phyloP scores from a whole-genome alignment of 2,888 invertebrate species.

The Homarus gammarus region DNA sequence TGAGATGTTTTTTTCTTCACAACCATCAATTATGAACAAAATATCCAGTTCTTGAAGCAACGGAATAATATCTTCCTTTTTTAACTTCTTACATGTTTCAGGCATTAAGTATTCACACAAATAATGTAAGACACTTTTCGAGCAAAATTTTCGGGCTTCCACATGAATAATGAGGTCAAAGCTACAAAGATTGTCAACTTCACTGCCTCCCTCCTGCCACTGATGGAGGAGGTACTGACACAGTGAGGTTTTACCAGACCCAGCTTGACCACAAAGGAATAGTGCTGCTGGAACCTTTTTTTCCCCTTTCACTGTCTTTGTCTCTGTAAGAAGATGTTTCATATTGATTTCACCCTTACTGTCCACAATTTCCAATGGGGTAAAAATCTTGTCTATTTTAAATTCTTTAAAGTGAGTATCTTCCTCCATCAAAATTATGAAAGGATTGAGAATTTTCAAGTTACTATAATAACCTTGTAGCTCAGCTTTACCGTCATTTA shows the following conservation, averaged over 20 bases:
- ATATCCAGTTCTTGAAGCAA: not conserved
- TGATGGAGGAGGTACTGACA: not conserved
- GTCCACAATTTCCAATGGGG: not conserved
- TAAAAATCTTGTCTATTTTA: conserved; percentile 18
- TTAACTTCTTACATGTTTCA: not conserved
- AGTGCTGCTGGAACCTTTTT: not conserved
- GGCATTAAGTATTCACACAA: not conserved
- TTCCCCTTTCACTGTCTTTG: not conserved
- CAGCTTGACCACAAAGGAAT: not conserved
- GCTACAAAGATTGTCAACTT: not conserved
- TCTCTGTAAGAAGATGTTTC: not conserved
- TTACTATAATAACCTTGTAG: not conserved
- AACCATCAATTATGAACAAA: conserved; percentile 25
- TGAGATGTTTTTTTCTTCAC: not conserved
- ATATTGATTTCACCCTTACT: not conserved
- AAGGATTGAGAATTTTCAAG: not conserved
- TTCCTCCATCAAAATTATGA: not conserved
- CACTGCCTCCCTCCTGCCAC: not conserved
- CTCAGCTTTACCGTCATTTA: not conserved
- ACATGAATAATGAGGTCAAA: conserved; percentile 7
- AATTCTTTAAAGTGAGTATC: not conserved
- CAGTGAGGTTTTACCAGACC: conserved; percentile 5
- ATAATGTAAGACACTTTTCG: not conserved
- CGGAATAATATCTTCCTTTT: not conserved
- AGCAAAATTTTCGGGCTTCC: not conserved